Evolutionary conservation across 1,140 invertebrate species (phyloP).

Genomic region (Aphelinus certus): DNA sequence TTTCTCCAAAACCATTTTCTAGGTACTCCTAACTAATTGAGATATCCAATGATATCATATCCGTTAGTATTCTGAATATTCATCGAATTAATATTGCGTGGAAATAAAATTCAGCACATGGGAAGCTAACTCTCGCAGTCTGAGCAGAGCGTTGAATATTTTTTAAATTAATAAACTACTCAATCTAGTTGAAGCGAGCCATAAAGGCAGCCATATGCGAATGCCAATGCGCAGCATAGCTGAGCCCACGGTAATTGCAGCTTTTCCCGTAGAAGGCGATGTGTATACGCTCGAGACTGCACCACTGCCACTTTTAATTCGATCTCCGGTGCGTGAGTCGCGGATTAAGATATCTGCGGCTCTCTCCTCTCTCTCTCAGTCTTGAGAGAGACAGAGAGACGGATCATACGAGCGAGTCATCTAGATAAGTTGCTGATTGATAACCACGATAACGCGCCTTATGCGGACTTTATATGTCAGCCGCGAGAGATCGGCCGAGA

Average conservation of each 20-base stretch:
- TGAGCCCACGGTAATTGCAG: neutral
- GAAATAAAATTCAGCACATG: too few relatives aligned
- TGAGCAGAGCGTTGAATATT: too few relatives aligned
- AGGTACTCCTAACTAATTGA: too few relatives aligned
- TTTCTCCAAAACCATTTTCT: too few relatives aligned
- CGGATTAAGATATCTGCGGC: constrained; percentile 59
- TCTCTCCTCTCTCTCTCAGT: neutral
- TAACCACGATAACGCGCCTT: constrained; percentile 35
- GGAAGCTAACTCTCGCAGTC: too few relatives aligned
- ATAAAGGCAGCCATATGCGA: too few relatives aligned
- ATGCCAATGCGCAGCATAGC: neutral
- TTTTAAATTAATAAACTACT: neutral
- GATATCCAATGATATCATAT: too few relatives aligned
- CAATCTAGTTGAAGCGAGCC: neutral
- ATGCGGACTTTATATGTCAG: constrained; percentile 29
- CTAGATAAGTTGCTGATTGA: constrained; percentile 41
- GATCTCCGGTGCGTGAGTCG: constrained; percentile 20
- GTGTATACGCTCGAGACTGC: too few relatives aligned
- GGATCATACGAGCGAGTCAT: constrained; percentile 48
- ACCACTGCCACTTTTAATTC: constrained; percentile 30
- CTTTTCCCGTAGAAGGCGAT: constrained; percentile 13
- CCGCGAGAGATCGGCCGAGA: constrained; percentile 29
- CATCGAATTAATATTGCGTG: too few relatives aligned
- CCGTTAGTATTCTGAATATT: neutral
- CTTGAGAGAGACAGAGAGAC: constrained; percentile 46